Evolutionary conservation across 2,797 vertebrate genomes (phyloP).

Genomic region (Alectoris magna): DNA sequence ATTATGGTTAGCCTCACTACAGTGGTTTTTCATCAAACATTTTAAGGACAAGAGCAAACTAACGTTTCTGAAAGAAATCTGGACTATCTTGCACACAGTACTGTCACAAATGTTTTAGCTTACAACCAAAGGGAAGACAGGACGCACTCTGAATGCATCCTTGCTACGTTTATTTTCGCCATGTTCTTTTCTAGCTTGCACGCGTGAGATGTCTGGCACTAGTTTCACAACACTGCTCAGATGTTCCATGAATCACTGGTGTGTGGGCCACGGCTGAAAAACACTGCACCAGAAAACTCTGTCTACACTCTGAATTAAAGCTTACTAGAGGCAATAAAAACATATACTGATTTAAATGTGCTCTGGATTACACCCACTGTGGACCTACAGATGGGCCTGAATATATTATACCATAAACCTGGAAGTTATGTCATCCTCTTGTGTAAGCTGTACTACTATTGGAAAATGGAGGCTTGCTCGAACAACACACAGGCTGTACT

Average conservation of each 20-base stretch:
- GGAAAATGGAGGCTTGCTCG: background rate
- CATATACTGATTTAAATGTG: background rate
- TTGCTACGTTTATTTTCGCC: constrained; percentile 10
- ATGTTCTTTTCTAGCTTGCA: background rate
- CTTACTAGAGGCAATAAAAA: background rate
- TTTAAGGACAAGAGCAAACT: background rate
- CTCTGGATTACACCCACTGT: background rate
- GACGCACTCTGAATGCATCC: constrained; percentile 7
- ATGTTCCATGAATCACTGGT: constrained; percentile 53
- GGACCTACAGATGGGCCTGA: background rate
- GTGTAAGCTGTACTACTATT: background rate
- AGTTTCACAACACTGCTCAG: constrained; percentile 46
- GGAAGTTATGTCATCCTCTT: background rate
- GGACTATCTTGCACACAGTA: background rate
- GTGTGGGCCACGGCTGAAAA: constrained; percentile 41
- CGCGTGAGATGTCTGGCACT: constrained; percentile 42
- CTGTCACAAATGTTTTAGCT: constrained; percentile 20
- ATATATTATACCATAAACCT: background rate
- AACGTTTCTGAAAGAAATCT: background rate
- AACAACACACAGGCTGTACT: background rate
- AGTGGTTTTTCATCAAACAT: background rate
- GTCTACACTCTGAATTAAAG: background rate
- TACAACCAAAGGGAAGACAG: background rate
- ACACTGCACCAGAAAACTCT: background rate
- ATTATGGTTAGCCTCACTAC: background rate